Percentiles rank a stretch among this genome's conserved stretches.
phyloP scores from a whole-genome alignment of 2,797 vertebrate genomes.

The Acanthurus leucopareius region DNA sequence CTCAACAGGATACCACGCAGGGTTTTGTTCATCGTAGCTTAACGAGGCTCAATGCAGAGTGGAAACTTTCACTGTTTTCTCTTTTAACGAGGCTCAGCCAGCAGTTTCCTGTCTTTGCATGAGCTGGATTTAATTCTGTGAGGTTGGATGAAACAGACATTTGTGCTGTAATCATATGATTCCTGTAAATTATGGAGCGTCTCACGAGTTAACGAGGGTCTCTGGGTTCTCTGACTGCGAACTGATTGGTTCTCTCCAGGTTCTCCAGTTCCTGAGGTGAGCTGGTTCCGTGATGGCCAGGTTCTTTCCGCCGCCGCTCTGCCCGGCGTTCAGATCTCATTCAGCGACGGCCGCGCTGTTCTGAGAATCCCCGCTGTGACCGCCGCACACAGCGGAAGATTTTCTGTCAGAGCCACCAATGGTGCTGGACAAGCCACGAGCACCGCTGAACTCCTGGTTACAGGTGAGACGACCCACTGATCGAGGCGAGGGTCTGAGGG shows the following conservation, averaged over 20 bases:
- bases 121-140: background rate
- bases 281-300: constrained; percentile 99
- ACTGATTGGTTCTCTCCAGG: constrained; percentile 75
- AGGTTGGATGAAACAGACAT: too few species aligned
- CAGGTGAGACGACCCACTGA: constrained; percentile 83
- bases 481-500: background rate
- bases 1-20: background rate
- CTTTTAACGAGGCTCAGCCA: background rate
- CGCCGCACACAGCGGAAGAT: constrained; percentile 93
- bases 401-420: constrained; percentile 97
- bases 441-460: constrained; percentile 96
- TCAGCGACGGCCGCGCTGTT: constrained; percentile 98
- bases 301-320: constrained; percentile 93
- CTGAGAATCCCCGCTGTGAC: constrained; percentile 93
- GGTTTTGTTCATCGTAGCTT: background rate
- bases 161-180: too few species aligned
- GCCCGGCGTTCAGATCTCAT: constrained; percentile 96
- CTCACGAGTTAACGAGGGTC: background rate
- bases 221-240: background rate
- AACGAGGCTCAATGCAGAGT: too few species aligned
- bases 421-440: constrained; percentile 98
- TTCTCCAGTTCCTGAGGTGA: constrained; percentile 98
- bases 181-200: background rate
- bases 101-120: too few species aligned
- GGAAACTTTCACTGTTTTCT: too few species aligned